Conservation (phyloP, 35 echinoderm and acorn worm species). For the Stichopus chloronotus region DNA sequence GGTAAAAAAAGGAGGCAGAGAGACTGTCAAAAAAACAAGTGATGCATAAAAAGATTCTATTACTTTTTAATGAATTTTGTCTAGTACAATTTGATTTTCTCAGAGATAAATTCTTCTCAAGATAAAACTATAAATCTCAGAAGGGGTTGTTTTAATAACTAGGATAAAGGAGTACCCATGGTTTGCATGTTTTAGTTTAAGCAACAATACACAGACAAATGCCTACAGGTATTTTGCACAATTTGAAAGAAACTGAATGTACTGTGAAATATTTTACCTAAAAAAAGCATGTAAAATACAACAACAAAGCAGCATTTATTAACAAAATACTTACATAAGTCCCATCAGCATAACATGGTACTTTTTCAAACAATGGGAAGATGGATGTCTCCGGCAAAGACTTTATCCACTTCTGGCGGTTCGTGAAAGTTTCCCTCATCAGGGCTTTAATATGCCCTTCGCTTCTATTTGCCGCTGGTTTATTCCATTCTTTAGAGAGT, state of each 20-base stretch:
- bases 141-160: too few relatives aligned
- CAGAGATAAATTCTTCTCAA: too few relatives aligned
- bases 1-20: too few relatives aligned
- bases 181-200: not conserved
- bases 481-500: not conserved
- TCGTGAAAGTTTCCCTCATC: not conserved
- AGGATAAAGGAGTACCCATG: too few relatives aligned
- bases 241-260: not conserved
- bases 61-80: too few relatives aligned
- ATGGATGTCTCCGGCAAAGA: not conserved
- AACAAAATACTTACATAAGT: not conserved
- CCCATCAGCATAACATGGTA: not conserved
- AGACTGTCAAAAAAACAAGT: too few relatives aligned
- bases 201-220: not conserved
- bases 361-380: not conserved
- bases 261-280: not conserved
- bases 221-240: not conserved
- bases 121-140: too few relatives aligned
- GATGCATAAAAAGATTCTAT: too few relatives aligned
- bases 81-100: too few relatives aligned
- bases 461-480: not conserved
- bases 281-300: not conserved
- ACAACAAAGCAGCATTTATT: not conserved
- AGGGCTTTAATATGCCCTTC: conserved; percentile 9
- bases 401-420: not conserved